Conservation (phyloP, 1,140 invertebrate genomes). For the Apis laboriosa region DNA sequence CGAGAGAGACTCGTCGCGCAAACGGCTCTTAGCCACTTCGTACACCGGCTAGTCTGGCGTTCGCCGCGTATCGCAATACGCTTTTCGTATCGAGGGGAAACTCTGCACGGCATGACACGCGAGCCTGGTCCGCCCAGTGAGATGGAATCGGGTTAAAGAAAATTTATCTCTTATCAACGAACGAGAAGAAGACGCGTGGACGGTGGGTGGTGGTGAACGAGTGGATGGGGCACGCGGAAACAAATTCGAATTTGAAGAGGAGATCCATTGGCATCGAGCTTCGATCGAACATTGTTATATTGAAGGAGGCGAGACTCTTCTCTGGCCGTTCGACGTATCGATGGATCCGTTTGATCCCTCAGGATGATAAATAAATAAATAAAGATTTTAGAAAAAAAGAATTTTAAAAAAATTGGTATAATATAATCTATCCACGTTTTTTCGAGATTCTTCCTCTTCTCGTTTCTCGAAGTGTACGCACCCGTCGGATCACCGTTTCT, state of each 20-base stretch:
- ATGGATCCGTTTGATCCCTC: too few species aligned
- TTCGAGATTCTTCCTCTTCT: neutral
- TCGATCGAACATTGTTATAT: neutral
- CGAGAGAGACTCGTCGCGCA: constrained; percentile 72
- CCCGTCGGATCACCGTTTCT: neutral
- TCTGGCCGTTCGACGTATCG: too few species aligned
- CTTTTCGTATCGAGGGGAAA: constrained; percentile 65
- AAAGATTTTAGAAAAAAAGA: too few species aligned
- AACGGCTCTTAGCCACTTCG: constrained; percentile 78
- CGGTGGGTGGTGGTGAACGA: neutral
- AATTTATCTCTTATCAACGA: neutral
- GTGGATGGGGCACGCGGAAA: neutral
- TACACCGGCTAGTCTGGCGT: constrained; percentile 79
- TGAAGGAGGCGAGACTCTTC: too few species aligned
- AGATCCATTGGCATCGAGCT: neutral
- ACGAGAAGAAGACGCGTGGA: neutral
- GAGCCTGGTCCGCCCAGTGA: constrained; percentile 9
- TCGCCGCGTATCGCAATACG: constrained; percentile 77
- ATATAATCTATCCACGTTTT: too few species aligned
- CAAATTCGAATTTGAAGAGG: neutral
- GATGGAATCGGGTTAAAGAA: neutral
- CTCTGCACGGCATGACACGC: constrained; percentile 34
- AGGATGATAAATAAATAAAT: too few species aligned
- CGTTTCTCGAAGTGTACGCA: neutral
- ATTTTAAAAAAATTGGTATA: too few species aligned